Conservation (phyloP, 2,888 invertebrate genomes). For the Vesta saturnalis region DNA sequence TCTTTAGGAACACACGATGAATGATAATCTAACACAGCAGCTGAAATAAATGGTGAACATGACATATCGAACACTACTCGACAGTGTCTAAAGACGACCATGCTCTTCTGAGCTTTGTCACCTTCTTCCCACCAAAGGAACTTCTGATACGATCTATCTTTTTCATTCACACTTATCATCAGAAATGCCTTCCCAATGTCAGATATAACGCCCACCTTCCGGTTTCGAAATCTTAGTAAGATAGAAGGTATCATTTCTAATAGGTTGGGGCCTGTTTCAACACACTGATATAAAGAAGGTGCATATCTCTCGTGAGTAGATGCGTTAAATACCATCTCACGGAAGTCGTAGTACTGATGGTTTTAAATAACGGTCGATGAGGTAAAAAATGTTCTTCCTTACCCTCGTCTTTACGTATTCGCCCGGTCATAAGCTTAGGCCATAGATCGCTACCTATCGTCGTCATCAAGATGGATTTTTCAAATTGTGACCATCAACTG, state of each 20-base stretch:
- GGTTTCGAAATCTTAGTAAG: neutral
- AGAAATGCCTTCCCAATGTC: neutral
- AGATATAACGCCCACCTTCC: neutral
- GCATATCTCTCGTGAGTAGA: neutral
- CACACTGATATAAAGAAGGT: neutral
- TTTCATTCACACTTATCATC: neutral
- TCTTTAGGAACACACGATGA: neutral
- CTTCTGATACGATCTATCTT: too few species aligned
- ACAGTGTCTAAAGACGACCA: neutral
- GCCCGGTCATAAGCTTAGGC: neutral
- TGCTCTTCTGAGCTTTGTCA: too few species aligned
- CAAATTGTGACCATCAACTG: too few species aligned
- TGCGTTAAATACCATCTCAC: neutral
- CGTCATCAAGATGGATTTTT: too few species aligned
- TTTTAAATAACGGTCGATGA: too few species aligned
- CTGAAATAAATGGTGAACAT: too few species aligned
- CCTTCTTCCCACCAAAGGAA: too few species aligned
- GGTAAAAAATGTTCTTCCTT: neutral
- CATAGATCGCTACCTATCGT: neutral
- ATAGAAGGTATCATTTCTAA: neutral
- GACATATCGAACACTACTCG: neutral
- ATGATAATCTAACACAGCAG: too few species aligned
- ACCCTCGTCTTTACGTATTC: neutral
- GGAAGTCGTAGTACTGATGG: neutral
- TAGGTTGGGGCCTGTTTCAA: neutral